Base-by-base conservation (phyloP, 1,140 invertebrate species). In the Sminthurinus signatus region DNA sequence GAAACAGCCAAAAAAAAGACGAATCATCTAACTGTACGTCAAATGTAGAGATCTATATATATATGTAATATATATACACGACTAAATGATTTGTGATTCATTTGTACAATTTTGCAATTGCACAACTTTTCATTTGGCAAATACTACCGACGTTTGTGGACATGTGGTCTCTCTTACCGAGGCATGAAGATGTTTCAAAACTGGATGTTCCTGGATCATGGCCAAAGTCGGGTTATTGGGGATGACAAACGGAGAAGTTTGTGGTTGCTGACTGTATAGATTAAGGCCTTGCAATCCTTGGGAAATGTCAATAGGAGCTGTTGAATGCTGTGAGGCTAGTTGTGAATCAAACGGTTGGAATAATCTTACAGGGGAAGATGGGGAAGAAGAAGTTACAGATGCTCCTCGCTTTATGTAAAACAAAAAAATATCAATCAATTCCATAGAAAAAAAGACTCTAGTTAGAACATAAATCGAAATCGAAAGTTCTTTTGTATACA, bases 141-240 rank as follows among this genome's bases (percentile, higher is more conserved):
- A n/a, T n/a, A n/a, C n/a, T n/a, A n/a, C n/a, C n/a, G n/a, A n/a
- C n/a, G n/a, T n/a, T n/a, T n/a, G n/a, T n/a, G n/a, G n/a, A n/a
- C n/a, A n/a, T n/a, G n/a, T n/a, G n/a, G n/a, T n/a, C n/a, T n/a
- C n/a, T 70, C 65, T 61, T 57, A 64, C 60, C 29, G 63, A 80
- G 78, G 62, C 81, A 80, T 28, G 80, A 77, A 62, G 80, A 83
- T 69, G 69, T 76, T 91, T 88, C 23, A 73, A 56, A 42, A 66
- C 43, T 15, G 57, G 61, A 67, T 80, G 78, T 74, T 93, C 90
- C 74, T 89, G 87, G 48, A 93, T 93, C 83, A 91, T 91, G 71
- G 89, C 88, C 48, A 94, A 78, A 32, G 68, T 87, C 84, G 57
- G 85, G 82, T 72, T 79, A 74, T 28, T 78, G 75, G 19, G 76